These are phyloP conservation scores for Tonatia bakeri DNA, from an alignment of 2,113 vertebrate genomes.

Conservation along the genomic window DNA sequence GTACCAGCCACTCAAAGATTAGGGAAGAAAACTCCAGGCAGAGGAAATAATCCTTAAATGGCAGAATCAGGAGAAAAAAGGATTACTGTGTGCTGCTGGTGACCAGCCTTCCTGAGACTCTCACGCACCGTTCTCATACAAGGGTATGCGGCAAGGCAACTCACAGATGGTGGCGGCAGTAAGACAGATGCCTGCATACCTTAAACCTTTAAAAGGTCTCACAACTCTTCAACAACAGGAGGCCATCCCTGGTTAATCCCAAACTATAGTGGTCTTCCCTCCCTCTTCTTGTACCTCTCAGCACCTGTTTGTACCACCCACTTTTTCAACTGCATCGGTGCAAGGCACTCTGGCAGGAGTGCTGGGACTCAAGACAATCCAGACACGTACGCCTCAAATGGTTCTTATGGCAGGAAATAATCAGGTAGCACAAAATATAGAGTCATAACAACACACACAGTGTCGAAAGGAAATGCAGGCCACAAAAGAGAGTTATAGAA, in stretches of 20 bases:
- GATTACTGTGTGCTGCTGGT: background rate
- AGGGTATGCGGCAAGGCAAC: background rate
- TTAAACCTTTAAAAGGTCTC: background rate
- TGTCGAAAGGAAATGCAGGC: background rate
- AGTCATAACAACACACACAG: background rate
- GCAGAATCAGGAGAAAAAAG: background rate
- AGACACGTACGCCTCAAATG: background rate
- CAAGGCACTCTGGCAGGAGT: background rate
- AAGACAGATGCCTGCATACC: background rate
- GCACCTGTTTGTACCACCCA: background rate
- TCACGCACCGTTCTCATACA: background rate
- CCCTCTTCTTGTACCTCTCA: background rate
- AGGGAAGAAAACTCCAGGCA: background rate
- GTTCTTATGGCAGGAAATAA: background rate
- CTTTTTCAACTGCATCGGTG: background rate
- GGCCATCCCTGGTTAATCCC: background rate
- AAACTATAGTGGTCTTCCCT: background rate
- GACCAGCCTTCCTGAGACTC: background rate
- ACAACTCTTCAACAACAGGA: background rate
- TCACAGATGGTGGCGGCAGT: background rate
- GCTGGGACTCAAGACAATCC: background rate
- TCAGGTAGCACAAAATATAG: background rate
- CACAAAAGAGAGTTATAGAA: background rate
- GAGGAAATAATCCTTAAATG: background rate
- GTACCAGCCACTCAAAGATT: background rate